Evolutionary conservation across 2,888 invertebrate species (phyloP).

Genomic region (Tenodera sinensis): DNA sequence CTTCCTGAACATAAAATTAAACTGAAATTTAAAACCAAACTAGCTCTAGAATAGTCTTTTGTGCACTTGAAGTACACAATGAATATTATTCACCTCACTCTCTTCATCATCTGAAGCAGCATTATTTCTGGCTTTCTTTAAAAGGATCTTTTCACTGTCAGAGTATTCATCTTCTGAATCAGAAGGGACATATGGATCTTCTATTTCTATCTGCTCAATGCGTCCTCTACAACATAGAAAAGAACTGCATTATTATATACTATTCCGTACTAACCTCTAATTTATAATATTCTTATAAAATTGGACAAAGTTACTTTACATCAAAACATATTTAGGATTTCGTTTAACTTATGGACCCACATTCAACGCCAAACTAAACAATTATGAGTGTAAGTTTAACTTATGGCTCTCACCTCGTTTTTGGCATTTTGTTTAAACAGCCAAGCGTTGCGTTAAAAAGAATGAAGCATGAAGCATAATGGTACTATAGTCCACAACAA

Average conservation of each 20-base stretch:
- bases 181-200: constrained; percentile 53
- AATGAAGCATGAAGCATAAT: too few relatives aligned
- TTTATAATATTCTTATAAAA: too few relatives aligned
- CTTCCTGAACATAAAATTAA: constrained; percentile 33
- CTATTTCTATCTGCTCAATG: not conserved
- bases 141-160: constrained; percentile 54
- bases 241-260: too few relatives aligned
- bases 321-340: too few relatives aligned
- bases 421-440: not conserved
- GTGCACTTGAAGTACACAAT: not conserved
- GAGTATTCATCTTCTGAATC: constrained; percentile 73
- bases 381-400: too few relatives aligned
- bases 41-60: not conserved
- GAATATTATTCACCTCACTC: constrained; percentile 46
- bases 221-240: not conserved
- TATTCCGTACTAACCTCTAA: too few relatives aligned
- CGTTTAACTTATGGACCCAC: too few relatives aligned
- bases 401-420: not conserved
- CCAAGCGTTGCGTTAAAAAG: too few relatives aligned
- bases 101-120: constrained; percentile 38
- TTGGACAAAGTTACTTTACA: too few relatives aligned
- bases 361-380: too few relatives aligned
- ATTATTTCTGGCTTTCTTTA: constrained; percentile 23
- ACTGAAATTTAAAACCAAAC: not conserved
- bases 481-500: too few relatives aligned